A percentile compares a stretch with the other conserved stretches of the same genome.
phyloP scores from a whole-genome alignment of 2,888 invertebrate genomes.

The Caenorhabditis angaria region DNA sequence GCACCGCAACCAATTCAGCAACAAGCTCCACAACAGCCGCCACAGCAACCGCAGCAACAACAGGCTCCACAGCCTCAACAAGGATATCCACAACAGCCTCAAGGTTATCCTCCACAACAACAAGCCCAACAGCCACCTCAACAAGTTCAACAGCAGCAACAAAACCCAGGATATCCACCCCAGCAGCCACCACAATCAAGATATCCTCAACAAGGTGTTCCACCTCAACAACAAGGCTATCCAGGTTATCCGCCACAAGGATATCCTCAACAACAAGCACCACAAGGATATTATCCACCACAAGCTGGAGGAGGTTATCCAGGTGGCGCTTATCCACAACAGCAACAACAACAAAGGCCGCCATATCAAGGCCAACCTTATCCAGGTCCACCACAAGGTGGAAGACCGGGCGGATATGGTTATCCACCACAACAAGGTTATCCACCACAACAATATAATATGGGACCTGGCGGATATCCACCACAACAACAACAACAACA shows the following conservation, averaged over 20 bases:
- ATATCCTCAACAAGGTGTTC: slow-evolving; percentile 30
- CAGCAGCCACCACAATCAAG: slow-evolving; percentile 14
- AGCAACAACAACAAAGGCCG: slow-evolving; percentile 30
- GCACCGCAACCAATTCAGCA: slow-evolving; percentile 16
- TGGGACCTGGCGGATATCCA: slow-evolving; percentile 30
- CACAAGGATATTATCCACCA: slow-evolving; percentile 32
- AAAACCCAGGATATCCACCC: slow-evolving; percentile 30
- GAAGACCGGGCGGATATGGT: slow-evolving; percentile 8
- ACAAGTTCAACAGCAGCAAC: slow-evolving; percentile 10
- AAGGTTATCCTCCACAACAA: slow-evolving; percentile 17
- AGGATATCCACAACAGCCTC: slow-evolving; percentile 17
- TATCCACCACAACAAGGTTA: slow-evolving; percentile 34
- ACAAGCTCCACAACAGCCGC: slow-evolving; percentile 14
- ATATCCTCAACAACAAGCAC: slow-evolving; percentile 29
- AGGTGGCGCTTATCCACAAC: slow-evolving; percentile 38
- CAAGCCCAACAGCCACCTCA: slow-evolving; percentile 34
- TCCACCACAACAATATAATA: slow-evolving; percentile 38
- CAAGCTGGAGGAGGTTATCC: slow-evolving; percentile 28
- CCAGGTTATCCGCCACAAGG: slow-evolving; percentile 36
- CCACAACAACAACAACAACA: slow-evolving; percentile 37
- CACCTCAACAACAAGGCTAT: slow-evolving; percentile 11
- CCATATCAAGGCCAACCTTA: slow-evolving; percentile 37
- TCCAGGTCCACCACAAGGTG: slow-evolving; percentile 27
- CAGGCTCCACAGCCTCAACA: slow-evolving; percentile 10
- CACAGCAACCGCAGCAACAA: slow-evolving; percentile 11